Evolutionary conservation across 2,113 vertebrate species (phyloP).

Genomic region (Nesogale talazaci): DNA sequence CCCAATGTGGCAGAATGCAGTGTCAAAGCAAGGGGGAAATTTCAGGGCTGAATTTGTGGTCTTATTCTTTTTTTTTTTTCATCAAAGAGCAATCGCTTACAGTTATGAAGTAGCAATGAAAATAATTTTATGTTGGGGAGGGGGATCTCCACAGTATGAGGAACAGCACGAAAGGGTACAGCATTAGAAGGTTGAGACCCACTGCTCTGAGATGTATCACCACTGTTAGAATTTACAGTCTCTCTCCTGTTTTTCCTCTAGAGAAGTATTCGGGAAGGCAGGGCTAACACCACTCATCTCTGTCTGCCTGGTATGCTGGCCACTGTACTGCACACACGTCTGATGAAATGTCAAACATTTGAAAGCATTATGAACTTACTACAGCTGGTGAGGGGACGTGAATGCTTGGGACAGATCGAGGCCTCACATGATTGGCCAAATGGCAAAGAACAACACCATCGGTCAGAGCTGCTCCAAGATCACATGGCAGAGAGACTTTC

Average conservation of each 20-base stretch:
- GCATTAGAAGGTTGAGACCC: too few relatives aligned
- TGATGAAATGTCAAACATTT: not conserved
- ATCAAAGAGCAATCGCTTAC: not conserved
- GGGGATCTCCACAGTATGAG: too few relatives aligned
- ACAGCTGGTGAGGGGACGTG: conserved; percentile 98
- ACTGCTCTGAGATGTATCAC: not conserved
- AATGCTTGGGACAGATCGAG: conserved; percentile 97
- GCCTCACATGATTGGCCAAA: conserved; percentile 96
- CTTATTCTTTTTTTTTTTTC: not conserved
- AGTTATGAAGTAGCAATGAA: too few relatives aligned
- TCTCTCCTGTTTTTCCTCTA: conserved; percentile 7
- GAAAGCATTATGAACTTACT: conserved; percentile 86
- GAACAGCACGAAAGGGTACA: too few relatives aligned
- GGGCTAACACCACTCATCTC: not conserved
- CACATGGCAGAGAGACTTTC: conserved; percentile 94
- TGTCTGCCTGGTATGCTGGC: not conserved
- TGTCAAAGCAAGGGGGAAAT: not conserved
- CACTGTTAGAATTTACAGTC: not conserved
- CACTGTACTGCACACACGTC: not conserved
- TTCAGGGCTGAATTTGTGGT: not conserved
- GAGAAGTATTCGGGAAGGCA: not conserved
- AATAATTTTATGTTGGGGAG: too few relatives aligned
- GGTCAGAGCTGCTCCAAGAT: conserved; percentile 95
- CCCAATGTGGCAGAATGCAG: not conserved
- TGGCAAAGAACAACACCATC: conserved; percentile 98